Percentiles rank a stretch among this genome's conserved stretches.
phyloP scores from a whole-genome alignment of 1,140 invertebrate species.

The Drosophila navojoa region DNA sequence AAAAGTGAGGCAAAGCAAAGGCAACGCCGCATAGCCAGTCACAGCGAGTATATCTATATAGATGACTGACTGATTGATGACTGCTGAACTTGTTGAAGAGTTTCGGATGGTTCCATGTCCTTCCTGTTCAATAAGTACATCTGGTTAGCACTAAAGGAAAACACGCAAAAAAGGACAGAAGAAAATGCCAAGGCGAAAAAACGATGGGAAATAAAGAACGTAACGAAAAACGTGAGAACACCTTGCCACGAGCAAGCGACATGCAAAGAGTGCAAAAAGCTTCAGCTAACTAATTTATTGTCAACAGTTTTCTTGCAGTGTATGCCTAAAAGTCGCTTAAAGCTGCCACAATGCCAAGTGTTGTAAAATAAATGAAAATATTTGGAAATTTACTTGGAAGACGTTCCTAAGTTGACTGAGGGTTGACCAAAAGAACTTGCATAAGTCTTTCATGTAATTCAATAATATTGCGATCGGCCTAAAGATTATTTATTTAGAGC shows the following conservation, averaged over 20 bases:
- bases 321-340: not conserved
- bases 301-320: not conserved
- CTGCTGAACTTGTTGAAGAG: slow-evolving; percentile 21
- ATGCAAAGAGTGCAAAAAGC: not conserved
- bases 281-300: slow-evolving; percentile 3
- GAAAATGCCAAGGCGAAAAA: not conserved
- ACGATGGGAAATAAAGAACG: not conserved
- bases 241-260: not conserved
- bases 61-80: slow-evolving; percentile 47
- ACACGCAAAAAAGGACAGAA: not conserved
- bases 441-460: too few relatives aligned
- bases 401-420: too few relatives aligned
- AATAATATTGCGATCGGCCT: too few relatives aligned
- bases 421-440: too few relatives aligned
- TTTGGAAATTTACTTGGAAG: too few relatives aligned
- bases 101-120: slow-evolving; percentile 5
- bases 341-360: too few relatives aligned
- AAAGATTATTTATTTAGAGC: too few relatives aligned
- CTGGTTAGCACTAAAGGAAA: not conserved
- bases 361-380: too few relatives aligned
- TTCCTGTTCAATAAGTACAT: not conserved
- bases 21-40: not conserved
- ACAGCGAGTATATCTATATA: slow-evolving; percentile 13
- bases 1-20: slow-evolving; percentile 4
- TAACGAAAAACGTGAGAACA: slow-evolving; percentile 18